Evolutionary conservation across 1,140 invertebrate species (phyloP), one percentile per base, ranked within the genome.

Genomic region (Patella vulgata): DNA sequence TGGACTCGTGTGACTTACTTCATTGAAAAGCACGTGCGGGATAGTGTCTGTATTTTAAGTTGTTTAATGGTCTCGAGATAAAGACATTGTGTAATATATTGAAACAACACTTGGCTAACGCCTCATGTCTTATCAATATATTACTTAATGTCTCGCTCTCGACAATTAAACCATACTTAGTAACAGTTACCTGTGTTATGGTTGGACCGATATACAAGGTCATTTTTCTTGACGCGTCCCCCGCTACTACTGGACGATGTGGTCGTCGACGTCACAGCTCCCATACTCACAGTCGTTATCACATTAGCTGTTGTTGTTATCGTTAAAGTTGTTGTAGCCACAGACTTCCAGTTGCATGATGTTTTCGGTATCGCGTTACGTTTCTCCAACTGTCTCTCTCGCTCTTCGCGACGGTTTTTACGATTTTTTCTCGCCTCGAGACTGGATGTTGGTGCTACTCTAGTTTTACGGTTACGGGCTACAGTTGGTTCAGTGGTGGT

Each of bases 231-330:
- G 6, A n/a, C 27, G 21, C 36, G 33, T 48, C 14, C 46, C 23
- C 25, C 8, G 14, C 23, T 28, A 48, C 17, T 48, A 6, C 0
- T 87, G 84, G 68, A 90, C 89, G 1, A 87, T 89, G 71, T 93
- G 91, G 54, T 90, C 91, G 55, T 91, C 92, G 40, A 53, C 93
- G 55, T 43, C n/a, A 33, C 23, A 30, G 42, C n/a, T 17, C 39
- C 33, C 14, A 51, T 62, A 42, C 51, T 58, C 23, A 86, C 91
- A 87, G 71, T 91, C 92, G 82, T 92, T 92, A 28, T 91, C 91
- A 85, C 94, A 92, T 64, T 94, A 93, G 59, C 92, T 92, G 71
- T 92, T 91, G 44, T 91, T 91, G 44, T 70, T 55, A 25, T 28
- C 5, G 25, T 21, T 21, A 12, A 12, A 48, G 28, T 28, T 21